These are phyloP conservation scores for Rhodinocichla rosea DNA, from an alignment of 2,113 vertebrate genomes.

Conservation along the genomic window DNA sequence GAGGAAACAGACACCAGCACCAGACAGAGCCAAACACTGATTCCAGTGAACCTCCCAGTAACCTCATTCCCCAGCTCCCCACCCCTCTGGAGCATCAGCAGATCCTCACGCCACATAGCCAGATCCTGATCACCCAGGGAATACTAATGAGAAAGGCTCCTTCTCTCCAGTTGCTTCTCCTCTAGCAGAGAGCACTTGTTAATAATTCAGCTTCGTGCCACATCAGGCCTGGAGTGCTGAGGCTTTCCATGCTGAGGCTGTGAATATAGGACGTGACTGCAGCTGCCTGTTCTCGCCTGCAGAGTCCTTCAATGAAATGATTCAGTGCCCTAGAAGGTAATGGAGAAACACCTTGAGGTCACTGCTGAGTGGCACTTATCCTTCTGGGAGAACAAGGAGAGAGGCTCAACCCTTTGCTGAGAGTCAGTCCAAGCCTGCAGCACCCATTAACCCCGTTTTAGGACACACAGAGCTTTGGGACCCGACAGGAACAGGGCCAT, in stretches of 20 bases:
- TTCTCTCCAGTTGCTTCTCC: not conserved
- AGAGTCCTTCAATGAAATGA: slow-evolving; percentile 37
- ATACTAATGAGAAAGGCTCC: not conserved
- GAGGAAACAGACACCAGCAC: not conserved
- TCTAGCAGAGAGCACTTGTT: slow-evolving; percentile 25
- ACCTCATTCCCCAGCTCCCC: not conserved
- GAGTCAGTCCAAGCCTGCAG: not conserved
- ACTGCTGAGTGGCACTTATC: not conserved
- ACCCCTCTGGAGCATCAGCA: not conserved
- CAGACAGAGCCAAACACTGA: not conserved
- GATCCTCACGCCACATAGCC: not conserved
- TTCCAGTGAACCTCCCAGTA: not conserved
- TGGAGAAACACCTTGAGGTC: slow-evolving; percentile 14
- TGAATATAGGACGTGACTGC: slow-evolving; percentile 36
- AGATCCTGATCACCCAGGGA: not conserved
- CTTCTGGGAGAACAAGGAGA: not conserved
- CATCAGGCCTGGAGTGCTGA: slow-evolving; percentile 10
- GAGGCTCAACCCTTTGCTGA: not conserved
- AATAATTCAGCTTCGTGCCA: slow-evolving; percentile 54
- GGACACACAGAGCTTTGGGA: not conserved
- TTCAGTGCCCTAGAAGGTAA: slow-evolving; percentile 16
- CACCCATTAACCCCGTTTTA: not conserved
- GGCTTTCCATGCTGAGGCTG: slow-evolving; percentile 6
- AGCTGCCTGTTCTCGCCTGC: not conserved
- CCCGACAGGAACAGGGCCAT: not conserved